Percentiles rank a stretch among this genome's conserved stretches.
Evolutionary conservation across 2,113 vertebrate species (phyloP).

Genomic region (Ondatra zibethicus): DNA sequence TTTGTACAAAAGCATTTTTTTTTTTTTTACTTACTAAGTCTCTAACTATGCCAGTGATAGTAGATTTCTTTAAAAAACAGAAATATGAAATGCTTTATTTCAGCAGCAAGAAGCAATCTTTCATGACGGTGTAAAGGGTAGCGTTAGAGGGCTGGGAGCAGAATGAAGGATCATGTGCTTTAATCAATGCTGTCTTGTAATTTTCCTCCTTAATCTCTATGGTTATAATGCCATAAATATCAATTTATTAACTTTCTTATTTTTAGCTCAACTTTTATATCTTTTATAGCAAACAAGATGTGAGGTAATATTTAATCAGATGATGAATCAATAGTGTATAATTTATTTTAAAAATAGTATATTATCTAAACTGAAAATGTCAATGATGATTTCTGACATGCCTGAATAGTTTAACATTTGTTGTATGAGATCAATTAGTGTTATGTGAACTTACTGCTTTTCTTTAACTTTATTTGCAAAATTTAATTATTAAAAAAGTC

Average conservation of each 20-base stretch:
- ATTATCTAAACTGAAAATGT: neutral
- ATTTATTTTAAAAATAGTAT: neutral
- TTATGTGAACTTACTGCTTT: neutral
- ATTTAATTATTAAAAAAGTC: constrained; percentile 5
- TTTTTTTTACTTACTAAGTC: neutral
- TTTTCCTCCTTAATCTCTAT: neutral
- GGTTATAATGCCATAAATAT: neutral
- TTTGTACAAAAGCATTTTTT: neutral
- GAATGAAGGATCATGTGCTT: neutral
- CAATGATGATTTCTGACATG: neutral
- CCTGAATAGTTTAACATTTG: neutral
- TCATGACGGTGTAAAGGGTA: neutral
- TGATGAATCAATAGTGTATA: neutral
- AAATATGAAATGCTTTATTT: neutral
- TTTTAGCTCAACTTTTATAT: neutral
- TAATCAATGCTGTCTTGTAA: neutral
- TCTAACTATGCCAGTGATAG: neutral
- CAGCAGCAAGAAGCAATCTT: neutral
- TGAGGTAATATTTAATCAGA: neutral
- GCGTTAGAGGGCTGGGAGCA: neutral
- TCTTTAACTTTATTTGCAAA: neutral
- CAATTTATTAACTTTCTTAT: neutral
- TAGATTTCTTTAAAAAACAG: neutral
- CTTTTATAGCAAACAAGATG: neutral
- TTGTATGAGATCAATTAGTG: neutral